Base-by-base conservation (phyloP, 1,140 invertebrate species). In the Holcopasites calliopsidis region DNA sequence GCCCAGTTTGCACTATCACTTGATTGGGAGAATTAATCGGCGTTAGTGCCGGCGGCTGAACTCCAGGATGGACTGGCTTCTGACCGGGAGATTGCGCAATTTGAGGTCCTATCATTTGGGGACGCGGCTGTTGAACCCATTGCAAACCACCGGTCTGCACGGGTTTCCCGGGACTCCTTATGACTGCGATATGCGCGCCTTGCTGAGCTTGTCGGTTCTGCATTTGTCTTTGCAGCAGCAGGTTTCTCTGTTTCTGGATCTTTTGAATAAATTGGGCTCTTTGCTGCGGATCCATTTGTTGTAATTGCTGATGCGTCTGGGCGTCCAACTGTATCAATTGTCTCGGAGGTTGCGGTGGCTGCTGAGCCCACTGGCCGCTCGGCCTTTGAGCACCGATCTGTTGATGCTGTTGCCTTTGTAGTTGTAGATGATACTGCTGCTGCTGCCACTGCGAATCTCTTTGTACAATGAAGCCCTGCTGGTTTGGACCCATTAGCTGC, bases 271-370 rank as follows among this genome's bases (percentile, higher is more conserved):
- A 96, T 84, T 96, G 93, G 3, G 95, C 94, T 35, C 95, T 92
- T 79, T 97, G 95, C 66, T 95, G 93, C 0, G 95, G 95, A 84
- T 96, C 95, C 93, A 97, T 94, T 68, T 96, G 95, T 84, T 97
- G 95, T 33, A 96, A 88, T 77, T 97, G 95, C n/a, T 95, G 95
- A 85, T 96, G 95, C 4, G 95, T 96, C 77, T 96, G 95, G 7
- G 95, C 95, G 85, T 96, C 96, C 65, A 96, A 88, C 60, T 95
- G 95, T 64, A 96, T 97, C 42, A 95, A 91, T 79, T 96, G 95
- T 61, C 93, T 88, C 23, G 93, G 92, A 3, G 90, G 93, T 55
- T 91, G 89, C 3, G 87, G 88, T 5, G 88, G 89, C 62, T 92
- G 92, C 61, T 92, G 92, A 23, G 87, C 84, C 88, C 91, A 92